Conservation (phyloP, 2,888 invertebrate species). For the Lymantria dispar region DNA sequence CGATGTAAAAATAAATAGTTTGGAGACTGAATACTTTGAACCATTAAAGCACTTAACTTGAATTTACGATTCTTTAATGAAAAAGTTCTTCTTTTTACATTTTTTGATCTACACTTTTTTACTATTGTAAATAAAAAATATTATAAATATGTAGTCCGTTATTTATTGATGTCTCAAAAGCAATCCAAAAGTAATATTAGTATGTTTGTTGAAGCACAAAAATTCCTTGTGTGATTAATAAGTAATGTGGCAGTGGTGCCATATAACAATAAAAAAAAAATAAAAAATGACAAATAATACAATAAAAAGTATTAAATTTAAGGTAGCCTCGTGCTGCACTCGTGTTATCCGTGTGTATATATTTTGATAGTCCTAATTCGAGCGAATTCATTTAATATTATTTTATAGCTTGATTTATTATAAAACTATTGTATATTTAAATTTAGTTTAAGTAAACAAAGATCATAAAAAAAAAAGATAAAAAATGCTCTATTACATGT, state of each 20-base stretch:
- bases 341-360: conserved; percentile 41
- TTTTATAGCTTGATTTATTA: neutral
- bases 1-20: too few species aligned
- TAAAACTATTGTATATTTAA: neutral
- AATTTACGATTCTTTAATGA: too few species aligned
- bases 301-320: conserved; percentile 76
- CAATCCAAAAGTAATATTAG: conserved; percentile 29
- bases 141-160: neutral
- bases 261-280: conserved; percentile 68
- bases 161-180: conserved; percentile 7
- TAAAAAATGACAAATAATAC: conserved; percentile 78
- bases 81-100: too few species aligned
- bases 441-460: neutral
- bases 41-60: too few species aligned
- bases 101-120: too few species aligned
- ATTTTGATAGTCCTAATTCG: conserved; percentile 14
- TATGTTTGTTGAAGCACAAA: conserved; percentile 59
- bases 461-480: neutral
- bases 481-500: too few species aligned
- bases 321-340: conserved; percentile 59
- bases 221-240: conserved; percentile 52
- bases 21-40: too few species aligned
- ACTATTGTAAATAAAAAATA: neutral
- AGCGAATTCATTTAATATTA: too few species aligned
- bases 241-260: conserved; percentile 73